Evolutionary conservation across 2,113 vertebrate genomes (phyloP).

Genomic region (rabbit (Oryctolagus cuniculus)): mOryCun1.1 NC_091432.1:222210001-222210500

Average conservation of each 20-base stretch:
- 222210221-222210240: background rate
- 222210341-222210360: background rate
- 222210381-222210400: background rate
- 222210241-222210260: background rate
- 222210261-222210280: background rate
- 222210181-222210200: background rate
- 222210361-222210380: background rate
- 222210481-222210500: background rate
- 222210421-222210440: background rate
- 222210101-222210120: slow-evolving; percentile 67
- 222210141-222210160: slow-evolving; percentile 37
- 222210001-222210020: slow-evolving; percentile 72
- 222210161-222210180: background rate
- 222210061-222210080: slow-evolving; percentile 74
- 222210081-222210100: slow-evolving; percentile 62
- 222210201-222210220: background rate
- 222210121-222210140: slow-evolving; percentile 38
- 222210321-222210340: background rate
- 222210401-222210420: background rate
- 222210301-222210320: background rate
- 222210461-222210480: background rate
- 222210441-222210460: background rate
- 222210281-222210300: background rate
- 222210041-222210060: slow-evolving; percentile 78
- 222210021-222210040: slow-evolving; percentile 82